Evolutionary conservation across 2,888 invertebrate species (phyloP).

Genomic region (Harpagoxenus sublaevis): DNA sequence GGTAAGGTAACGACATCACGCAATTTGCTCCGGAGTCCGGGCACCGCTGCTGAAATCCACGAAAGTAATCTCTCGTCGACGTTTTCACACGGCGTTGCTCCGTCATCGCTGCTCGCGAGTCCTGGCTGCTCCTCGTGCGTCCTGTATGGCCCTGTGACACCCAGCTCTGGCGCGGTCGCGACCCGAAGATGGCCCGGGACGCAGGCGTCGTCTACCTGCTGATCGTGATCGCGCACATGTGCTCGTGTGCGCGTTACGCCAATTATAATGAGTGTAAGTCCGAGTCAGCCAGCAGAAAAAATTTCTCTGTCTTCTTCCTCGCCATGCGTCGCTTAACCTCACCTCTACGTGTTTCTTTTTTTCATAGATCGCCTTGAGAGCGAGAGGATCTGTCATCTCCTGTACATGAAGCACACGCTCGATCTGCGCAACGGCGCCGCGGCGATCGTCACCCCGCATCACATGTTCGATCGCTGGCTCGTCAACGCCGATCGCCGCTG

Average conservation of each 20-base stretch:
- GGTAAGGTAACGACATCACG: neutral
- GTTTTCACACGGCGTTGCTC: neutral
- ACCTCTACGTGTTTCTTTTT: slow-evolving; percentile 12
- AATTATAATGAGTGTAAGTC: slow-evolving; percentile 62
- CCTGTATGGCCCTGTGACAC: slow-evolving; percentile 69
- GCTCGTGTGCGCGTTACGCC: slow-evolving; percentile 29
- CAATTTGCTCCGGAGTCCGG: neutral
- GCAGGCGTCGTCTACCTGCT: slow-evolving; percentile 49
- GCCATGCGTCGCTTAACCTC: slow-evolving; percentile 29
- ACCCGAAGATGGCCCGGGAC: slow-evolving; percentile 61
- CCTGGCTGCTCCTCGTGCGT: slow-evolving; percentile 35
- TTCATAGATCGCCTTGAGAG: slow-evolving; percentile 73
- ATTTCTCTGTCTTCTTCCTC: neutral
- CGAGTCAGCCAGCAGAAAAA: no score
- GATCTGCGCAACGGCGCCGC: slow-evolving; percentile 53
- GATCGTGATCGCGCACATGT: slow-evolving; percentile 55
- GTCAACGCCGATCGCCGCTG: slow-evolving; percentile 72
- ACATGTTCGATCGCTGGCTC: slow-evolving; percentile 63
- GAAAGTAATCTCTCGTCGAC: neutral
- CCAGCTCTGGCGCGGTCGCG: slow-evolving; percentile 15
- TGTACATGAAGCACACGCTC: slow-evolving; percentile 57
- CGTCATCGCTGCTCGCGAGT: neutral
- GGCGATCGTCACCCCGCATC: slow-evolving; percentile 57
- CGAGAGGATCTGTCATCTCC: slow-evolving; percentile 73
- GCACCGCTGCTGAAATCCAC: neutral